Conservation (phyloP, 2,113 vertebrate species). For the Pipra filicauda region DNA sequence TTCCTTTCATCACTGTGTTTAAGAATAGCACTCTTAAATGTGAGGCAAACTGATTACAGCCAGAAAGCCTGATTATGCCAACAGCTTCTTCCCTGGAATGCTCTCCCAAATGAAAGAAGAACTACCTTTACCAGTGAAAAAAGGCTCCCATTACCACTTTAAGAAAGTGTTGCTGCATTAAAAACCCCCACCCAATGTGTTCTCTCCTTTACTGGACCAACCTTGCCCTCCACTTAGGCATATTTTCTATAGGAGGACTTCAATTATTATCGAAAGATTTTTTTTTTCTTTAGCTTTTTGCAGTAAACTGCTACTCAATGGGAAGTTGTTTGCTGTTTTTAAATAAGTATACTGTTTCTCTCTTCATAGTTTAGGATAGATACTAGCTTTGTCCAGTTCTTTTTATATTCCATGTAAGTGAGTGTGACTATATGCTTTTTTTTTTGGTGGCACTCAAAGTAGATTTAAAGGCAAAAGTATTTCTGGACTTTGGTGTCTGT, state of each 20-base stretch:
- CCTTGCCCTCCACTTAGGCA: neutral
- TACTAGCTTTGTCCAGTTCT: neutral
- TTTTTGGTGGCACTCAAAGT: neutral
- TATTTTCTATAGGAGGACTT: neutral
- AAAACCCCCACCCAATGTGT: neutral
- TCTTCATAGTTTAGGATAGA: neutral
- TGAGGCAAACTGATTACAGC: neutral
- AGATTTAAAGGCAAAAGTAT: neutral
- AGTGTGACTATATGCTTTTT: neutral
- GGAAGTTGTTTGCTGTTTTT: neutral
- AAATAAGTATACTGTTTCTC: neutral
- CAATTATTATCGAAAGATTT: neutral
- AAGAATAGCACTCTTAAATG: neutral
- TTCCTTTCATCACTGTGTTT: neutral
- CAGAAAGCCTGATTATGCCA: neutral
- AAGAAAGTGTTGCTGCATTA: neutral
- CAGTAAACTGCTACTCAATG: neutral
- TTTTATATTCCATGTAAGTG: neutral
- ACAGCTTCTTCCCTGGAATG: neutral
- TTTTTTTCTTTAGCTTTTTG: neutral
- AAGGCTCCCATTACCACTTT: neutral
- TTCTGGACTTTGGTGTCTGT: neutral
- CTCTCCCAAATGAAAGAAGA: neutral
- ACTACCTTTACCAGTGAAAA: neutral
- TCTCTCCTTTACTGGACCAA: neutral